These are phyloP conservation scores for Mythimna vitellina DNA, from an alignment of 2,888 invertebrate species.

Conservation along the genomic window DNA sequence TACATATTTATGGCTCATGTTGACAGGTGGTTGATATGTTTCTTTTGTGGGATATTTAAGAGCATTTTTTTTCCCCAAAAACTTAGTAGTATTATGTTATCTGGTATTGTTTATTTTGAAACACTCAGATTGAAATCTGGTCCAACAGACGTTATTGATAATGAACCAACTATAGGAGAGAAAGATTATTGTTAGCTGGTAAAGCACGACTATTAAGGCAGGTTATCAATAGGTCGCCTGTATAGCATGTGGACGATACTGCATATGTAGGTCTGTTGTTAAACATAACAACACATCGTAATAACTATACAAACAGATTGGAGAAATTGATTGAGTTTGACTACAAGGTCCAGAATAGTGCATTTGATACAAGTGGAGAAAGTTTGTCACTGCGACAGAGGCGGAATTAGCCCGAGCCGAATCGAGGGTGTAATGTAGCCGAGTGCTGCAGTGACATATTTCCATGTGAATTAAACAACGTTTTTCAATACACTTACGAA, in stretches of 20 bases:
- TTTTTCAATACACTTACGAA: no score
- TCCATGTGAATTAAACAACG: no score
- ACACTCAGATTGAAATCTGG: neutral
- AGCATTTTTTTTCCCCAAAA: neutral
- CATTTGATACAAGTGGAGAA: no score
- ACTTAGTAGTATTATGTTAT: neutral
- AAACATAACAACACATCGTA: slow-evolving; percentile 14
- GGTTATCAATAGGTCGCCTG: slow-evolving; percentile 56
- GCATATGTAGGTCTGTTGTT: slow-evolving; percentile 26
- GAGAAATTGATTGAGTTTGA: neutral
- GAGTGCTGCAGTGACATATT: no score
- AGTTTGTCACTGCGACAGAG: no score
- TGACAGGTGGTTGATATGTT: no score
- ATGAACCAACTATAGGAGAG: slow-evolving; percentile 24
- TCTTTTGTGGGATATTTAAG: no score
- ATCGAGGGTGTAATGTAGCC: no score
- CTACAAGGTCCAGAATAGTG: no score
- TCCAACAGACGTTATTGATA: neutral
- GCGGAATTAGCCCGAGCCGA: no score
- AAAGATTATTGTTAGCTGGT: slow-evolving; percentile 36
- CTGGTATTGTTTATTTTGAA: slow-evolving; percentile 7
- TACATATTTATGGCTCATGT: no score
- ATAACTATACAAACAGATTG: neutral
- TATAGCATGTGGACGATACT: slow-evolving; percentile 38
- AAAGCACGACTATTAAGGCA: slow-evolving; percentile 26